These are phyloP conservation scores for Homalodisca vitripennis DNA, from an alignment of 1,140 invertebrate species.

Conservation along the genomic window DNA sequence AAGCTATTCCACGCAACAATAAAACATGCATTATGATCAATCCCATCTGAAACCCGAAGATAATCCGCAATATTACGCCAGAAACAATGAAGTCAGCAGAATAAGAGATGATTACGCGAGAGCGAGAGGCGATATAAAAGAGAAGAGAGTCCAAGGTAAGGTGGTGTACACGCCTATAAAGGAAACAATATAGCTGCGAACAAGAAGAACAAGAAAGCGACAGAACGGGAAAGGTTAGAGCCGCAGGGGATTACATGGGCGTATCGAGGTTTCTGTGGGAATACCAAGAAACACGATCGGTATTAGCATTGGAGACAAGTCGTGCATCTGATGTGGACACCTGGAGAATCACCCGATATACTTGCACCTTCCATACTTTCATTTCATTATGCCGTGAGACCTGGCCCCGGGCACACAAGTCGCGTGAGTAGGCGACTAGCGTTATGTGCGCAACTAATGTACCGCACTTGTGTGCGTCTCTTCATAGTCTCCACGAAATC, in stretches of 20 bases:
- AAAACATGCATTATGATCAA: no score
- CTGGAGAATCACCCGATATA: not conserved
- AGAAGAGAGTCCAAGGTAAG: slow-evolving; percentile 13
- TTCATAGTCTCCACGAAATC: no score
- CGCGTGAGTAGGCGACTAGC: no score
- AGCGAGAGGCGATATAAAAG: slow-evolving; percentile 5
- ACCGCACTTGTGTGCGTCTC: no score
- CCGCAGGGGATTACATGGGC: not conserved
- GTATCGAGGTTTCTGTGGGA: not conserved
- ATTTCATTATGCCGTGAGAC: slow-evolving; percentile 13
- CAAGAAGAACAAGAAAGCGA: not conserved
- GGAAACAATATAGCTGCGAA: slow-evolving; percentile 15
- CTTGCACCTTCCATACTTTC: slow-evolving; percentile 17
- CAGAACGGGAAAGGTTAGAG: not conserved
- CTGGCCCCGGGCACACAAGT: no score
- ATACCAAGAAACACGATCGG: not conserved
- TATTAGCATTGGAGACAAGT: slow-evolving; percentile 13
- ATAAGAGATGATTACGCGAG: not conserved
- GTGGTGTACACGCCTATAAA: slow-evolving; percentile 16
- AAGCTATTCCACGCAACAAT: no score
- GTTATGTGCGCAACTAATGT: no score
- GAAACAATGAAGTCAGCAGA: not conserved
- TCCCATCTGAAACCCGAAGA: no score
- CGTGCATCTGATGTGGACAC: slow-evolving; percentile 10
- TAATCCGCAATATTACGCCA: not conserved